These are phyloP conservation scores for Ranitomeya imitator DNA, from an alignment of 2,113 vertebrate species.

Conservation along the genomic window DNA sequence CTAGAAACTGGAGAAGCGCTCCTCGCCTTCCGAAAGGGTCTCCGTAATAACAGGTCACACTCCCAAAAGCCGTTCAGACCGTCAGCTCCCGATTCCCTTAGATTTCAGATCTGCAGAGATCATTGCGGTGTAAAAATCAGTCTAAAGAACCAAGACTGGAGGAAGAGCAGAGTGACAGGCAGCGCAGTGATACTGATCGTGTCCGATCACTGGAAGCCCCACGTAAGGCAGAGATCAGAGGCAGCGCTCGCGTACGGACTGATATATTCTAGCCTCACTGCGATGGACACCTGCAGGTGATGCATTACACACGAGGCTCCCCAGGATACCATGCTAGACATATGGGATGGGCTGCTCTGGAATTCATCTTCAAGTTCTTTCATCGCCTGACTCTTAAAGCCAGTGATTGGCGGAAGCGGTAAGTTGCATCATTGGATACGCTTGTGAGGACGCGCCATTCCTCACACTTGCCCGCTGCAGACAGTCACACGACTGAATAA, in stretches of 20 bases:
- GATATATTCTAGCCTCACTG: too few relatives aligned
- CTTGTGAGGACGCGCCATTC: too few relatives aligned
- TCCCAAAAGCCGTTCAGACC: not conserved
- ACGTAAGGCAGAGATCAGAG: not conserved
- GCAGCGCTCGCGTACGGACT: not conserved
- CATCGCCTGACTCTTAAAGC: too few relatives aligned
- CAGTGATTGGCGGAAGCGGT: too few relatives aligned
- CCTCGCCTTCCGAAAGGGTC: not conserved
- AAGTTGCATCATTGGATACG: too few relatives aligned
- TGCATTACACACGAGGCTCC: too few relatives aligned
- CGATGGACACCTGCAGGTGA: too few relatives aligned
- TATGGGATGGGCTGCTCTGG: too few relatives aligned
- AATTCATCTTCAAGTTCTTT: too few relatives aligned
- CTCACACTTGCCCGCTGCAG: too few relatives aligned
- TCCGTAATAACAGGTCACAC: not conserved
- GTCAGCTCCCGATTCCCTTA: not conserved
- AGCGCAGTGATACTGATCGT: not conserved
- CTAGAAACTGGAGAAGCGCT: not conserved
- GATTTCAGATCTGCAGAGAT: not conserved
- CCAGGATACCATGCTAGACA: too few relatives aligned
- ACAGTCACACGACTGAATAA: too few relatives aligned
- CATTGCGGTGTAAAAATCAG: not conserved
- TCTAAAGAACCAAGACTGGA: not conserved
- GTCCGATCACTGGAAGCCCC: not conserved
- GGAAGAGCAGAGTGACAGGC: not conserved